phyloP scores from a whole-genome alignment of 2,797 vertebrate genomes.

The Syngnathus rostellatus region DNA sequence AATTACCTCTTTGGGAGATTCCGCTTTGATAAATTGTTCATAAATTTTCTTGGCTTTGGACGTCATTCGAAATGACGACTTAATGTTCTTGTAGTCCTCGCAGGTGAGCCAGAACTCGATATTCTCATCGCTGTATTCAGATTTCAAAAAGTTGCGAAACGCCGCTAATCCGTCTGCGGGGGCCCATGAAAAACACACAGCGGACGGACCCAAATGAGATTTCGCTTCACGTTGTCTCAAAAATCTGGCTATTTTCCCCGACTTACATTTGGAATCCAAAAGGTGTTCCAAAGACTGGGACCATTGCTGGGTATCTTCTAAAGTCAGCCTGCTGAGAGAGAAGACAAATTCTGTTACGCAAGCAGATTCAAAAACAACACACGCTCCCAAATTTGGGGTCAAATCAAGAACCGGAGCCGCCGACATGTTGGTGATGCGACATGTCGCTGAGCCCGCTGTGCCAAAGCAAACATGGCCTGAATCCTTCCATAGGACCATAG shows the following conservation, averaged over 20 bases:
- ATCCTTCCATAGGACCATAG: slow-evolving; percentile 60
- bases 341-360: slow-evolving; percentile 46
- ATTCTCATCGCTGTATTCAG: slow-evolving; percentile 83
- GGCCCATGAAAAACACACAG: slow-evolving; percentile 9
- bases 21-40: slow-evolving; percentile 73
- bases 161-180: slow-evolving; percentile 72
- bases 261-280: slow-evolving; percentile 80
- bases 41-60: slow-evolving; percentile 80
- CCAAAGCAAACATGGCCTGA: slow-evolving; percentile 63
- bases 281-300: slow-evolving; percentile 79
- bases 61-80: slow-evolving; percentile 69
- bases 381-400: not conserved
- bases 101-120: slow-evolving; percentile 86
- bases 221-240: too few relatives aligned
- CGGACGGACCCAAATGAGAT: not conserved
- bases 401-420: slow-evolving; percentile 24
- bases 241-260: slow-evolving; percentile 6
- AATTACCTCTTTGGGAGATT: slow-evolving; percentile 79
- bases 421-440: slow-evolving; percentile 44
- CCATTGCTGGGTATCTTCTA: slow-evolving; percentile 80
- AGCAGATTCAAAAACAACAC: not conserved
- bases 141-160: slow-evolving; percentile 80
- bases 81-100: slow-evolving; percentile 81
- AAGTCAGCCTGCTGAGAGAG: slow-evolving; percentile 69
- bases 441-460: slow-evolving; percentile 25